Conservation (phyloP, 64 coral and sea anemone species). For the Dendrophyllia cribrosa region DNA sequence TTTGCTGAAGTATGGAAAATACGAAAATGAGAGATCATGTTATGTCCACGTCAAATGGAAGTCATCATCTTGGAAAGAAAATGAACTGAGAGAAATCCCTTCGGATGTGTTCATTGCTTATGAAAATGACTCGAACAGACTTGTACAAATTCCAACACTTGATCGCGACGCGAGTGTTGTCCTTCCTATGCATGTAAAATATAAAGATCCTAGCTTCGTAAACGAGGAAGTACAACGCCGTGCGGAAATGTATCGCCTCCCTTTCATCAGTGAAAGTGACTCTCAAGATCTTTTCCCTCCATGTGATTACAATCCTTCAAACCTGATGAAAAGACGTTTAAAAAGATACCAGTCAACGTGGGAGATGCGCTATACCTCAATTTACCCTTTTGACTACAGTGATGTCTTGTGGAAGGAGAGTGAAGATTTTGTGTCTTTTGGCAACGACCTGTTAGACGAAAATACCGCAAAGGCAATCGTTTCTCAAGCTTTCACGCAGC, state of each 20-base stretch:
- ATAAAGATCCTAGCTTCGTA: background rate
- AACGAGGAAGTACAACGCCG: background rate
- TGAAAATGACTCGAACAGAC: background rate
- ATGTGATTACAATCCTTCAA: conserved; percentile 51
- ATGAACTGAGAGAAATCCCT: background rate
- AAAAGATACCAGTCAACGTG: conserved; percentile 32
- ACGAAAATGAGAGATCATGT: background rate
- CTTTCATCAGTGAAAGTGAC: conserved; percentile 48
- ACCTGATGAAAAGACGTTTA: conserved; percentile 32
- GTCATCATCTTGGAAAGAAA: background rate
- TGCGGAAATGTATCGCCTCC: conserved; percentile 27
- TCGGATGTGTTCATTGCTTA: background rate
- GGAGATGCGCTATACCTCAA: conserved; percentile 51
- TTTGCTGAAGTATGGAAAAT: background rate
- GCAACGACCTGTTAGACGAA: conserved; percentile 62
- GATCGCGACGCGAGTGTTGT: background rate
- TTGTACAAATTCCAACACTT: background rate
- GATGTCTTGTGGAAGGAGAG: background rate
- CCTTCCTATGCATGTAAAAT: conserved; percentile 64
- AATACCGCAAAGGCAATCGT: conserved; percentile 22
- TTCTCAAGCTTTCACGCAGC: conserved; percentile 1
- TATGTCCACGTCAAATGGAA: background rate
- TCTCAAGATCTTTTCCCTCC: conserved; percentile 43
- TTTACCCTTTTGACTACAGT: conserved; percentile 47
- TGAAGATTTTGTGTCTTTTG: conserved; percentile 45